phyloP scores from a whole-genome alignment of 2,113 vertebrate species.

The Hucho hucho region DNA sequence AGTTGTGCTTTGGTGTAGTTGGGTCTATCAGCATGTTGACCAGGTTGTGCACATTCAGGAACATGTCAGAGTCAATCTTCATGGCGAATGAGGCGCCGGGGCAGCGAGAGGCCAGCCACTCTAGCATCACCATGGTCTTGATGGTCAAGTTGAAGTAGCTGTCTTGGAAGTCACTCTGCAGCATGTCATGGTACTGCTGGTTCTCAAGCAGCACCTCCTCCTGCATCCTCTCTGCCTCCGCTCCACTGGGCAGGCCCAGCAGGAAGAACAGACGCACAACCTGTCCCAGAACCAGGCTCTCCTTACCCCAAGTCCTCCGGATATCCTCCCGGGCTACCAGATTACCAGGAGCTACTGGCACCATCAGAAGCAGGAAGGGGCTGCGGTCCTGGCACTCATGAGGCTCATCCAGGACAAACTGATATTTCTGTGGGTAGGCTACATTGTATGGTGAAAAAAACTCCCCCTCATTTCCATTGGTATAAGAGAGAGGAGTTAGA shows the following conservation, averaged over 20 bases:
- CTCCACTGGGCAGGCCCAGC: slow-evolving; percentile 6
- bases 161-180: slow-evolving; percentile 57
- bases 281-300: slow-evolving; percentile 38
- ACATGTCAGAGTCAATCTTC: slow-evolving; percentile 58
- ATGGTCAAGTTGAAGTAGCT: slow-evolving; percentile 57
- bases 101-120: slow-evolving; percentile 59
- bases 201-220: slow-evolving; percentile 34
- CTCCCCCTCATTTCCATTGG: neutral
- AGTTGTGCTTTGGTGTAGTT: neutral
- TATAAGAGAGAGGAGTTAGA: neutral
- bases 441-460: neutral
- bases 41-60: slow-evolving; percentile 39
- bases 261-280: slow-evolving; percentile 40
- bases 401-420: slow-evolving; percentile 46
- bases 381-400: slow-evolving; percentile 27
- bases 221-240: neutral
- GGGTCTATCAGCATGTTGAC: fast-evolving
- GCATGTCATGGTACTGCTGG: slow-evolving; percentile 20
- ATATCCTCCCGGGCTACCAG: neutral
- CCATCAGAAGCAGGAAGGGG: slow-evolving; percentile 62
- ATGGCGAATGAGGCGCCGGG: slow-evolving; percentile 51
- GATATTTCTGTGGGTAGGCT: slow-evolving; percentile 25
- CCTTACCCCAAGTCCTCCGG: slow-evolving; percentile 49
- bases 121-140: slow-evolving; percentile 62
- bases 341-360: slow-evolving; percentile 2